These are phyloP conservation scores for Dendrolimus kikuchii DNA, from an alignment of 1,140 invertebrate species.

Conservation along the genomic window DNA sequence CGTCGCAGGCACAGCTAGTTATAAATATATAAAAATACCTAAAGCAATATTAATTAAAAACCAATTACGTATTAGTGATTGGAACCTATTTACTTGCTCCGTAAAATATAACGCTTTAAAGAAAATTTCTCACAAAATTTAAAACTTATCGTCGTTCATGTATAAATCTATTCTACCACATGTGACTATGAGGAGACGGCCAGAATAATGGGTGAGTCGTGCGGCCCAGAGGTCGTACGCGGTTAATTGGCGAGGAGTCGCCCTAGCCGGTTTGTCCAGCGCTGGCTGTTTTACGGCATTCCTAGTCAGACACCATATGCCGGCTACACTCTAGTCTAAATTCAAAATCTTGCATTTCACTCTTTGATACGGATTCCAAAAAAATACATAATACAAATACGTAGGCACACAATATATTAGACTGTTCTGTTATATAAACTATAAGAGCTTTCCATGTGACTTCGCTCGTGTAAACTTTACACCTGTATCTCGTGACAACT, in stretches of 20 bases:
- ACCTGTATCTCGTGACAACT: no score
- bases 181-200: slow-evolving; percentile 38
- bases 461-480: no score
- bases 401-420: no score
- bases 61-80: no score
- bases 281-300: slow-evolving; percentile 60
- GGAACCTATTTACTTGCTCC: no score
- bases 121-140: neutral
- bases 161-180: slow-evolving; percentile 1
- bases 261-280: slow-evolving; percentile 53
- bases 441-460: no score
- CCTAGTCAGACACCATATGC: slow-evolving; percentile 25
- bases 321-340: slow-evolving; percentile 13
- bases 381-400: no score
- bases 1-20: no score
- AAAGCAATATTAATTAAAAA: no score
- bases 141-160: neutral
- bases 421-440: no score
- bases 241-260: slow-evolving; percentile 64
- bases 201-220: slow-evolving; percentile 31
- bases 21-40: no score
- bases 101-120: no score
- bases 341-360: neutral
- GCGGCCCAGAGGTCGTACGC: slow-evolving; percentile 53
- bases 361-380: neutral